Evolutionary conservation across 2,888 invertebrate genomes (phyloP).

Genomic region (Caenorhabditis japonica): DNA sequence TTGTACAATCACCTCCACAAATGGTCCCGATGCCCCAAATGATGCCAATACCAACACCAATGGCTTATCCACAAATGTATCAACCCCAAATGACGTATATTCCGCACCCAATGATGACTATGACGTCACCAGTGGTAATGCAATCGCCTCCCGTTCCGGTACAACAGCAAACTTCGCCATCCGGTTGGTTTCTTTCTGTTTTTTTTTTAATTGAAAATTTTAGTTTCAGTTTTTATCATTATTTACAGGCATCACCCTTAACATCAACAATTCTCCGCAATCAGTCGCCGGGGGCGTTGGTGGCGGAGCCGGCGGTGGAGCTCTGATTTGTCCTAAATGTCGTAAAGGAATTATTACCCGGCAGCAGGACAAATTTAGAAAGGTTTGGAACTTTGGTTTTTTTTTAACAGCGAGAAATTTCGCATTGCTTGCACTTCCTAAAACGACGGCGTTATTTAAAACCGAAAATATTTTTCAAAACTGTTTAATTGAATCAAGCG

Average conservation of each 20-base stretch:
- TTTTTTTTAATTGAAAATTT: not conserved
- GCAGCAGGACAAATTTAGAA: conserved; percentile 27
- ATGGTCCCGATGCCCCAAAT: conserved; percentile 23
- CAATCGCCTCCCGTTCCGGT: conserved; percentile 20
- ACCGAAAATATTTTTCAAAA: too few species aligned
- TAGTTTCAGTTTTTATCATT: not conserved
- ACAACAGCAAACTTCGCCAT: conserved; percentile 28
- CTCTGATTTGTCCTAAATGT: conserved; percentile 47
- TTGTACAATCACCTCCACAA: conserved; percentile 11
- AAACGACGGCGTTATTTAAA: too few species aligned
- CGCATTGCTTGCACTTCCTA: too few species aligned
- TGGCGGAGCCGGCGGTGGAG: not conserved
- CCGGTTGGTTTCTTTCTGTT: not conserved
- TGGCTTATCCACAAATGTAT: conserved; percentile 21
- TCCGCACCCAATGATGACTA: conserved; percentile 5
- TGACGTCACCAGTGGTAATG: conserved; percentile 12
- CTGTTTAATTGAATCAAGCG: too few species aligned
- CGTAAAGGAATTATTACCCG: conserved; percentile 46
- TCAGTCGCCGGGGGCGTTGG: not conserved
- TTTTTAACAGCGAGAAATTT: conserved; percentile 7
- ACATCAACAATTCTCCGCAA: conserved; percentile 26
- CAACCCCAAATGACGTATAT: conserved; percentile 10
- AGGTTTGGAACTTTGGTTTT: conserved; percentile 8
- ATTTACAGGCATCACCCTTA: conserved; percentile 17
- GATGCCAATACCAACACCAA: conserved; percentile 19